Evolutionary conservation across 2,797 vertebrate species (phyloP).

Genomic region (Aplochiton taeniatus): DNA sequence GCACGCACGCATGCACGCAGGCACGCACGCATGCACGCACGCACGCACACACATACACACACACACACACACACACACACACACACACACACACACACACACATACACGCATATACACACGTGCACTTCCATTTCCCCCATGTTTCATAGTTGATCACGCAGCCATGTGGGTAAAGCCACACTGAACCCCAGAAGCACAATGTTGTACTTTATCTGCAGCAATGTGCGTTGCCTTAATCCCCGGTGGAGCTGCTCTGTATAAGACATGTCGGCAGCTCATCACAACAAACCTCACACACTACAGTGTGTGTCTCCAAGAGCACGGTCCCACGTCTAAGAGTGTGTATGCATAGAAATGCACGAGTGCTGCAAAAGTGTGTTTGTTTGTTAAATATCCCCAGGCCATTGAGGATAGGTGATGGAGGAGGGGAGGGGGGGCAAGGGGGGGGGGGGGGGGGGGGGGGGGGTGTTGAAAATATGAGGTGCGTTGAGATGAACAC

Average conservation of each 20-base stretch:
- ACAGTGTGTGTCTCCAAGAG: conserved; percentile 1
- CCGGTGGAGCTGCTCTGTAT: not conserved
- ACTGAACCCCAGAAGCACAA: conserved; percentile 58
- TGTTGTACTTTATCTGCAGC: conserved; percentile 51
- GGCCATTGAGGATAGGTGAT: not conserved
- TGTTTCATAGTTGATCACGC: conserved; percentile 56
- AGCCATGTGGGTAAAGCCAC: conserved; percentile 16
- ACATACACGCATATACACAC: not conserved
- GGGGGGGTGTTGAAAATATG: conserved; percentile 59
- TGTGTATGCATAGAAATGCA: not conserved
- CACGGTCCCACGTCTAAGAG: no score
- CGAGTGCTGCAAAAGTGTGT: not conserved
- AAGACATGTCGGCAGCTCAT: not conserved
- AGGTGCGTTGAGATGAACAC: conserved; percentile 73
- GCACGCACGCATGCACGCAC: conserved; percentile 23
- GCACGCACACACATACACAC: not conserved
- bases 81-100: conserved; percentile 8
- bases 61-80: not conserved
- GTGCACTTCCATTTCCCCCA: conserved; percentile 22
- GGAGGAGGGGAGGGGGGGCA: conserved; percentile 18
- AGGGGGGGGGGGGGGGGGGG: conserved; percentile 40
- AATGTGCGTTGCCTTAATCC: conserved; percentile 38
- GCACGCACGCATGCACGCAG: conserved; percentile 22
- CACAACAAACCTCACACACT: not conserved
- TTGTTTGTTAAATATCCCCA: not conserved